Base-by-base conservation (phyloP, 2,797 vertebrate genomes). In the Eulemur mongoz region DNA sequence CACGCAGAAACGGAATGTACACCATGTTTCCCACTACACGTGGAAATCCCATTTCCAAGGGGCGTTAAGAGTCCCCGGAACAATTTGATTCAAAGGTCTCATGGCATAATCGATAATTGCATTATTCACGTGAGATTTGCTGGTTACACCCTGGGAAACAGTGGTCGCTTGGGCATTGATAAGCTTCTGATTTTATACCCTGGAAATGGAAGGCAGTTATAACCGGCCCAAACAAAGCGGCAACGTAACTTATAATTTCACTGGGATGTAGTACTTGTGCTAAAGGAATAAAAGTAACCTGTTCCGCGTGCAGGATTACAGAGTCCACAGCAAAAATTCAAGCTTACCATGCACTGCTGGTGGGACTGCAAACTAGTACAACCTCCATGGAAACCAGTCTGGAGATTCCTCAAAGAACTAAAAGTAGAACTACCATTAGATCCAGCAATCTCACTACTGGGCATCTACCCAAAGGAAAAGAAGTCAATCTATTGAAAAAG, bases 51-150 rank as follows among this genome's bases (percentile, higher is more conserved):
- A 91, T 97, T 96, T 96, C 52, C 93, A 96, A 43, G 48, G 96
- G 96, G 91, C 91, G 97, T 97, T 87, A 98, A 83, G 98, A 97
- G 7, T 96, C 97, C 91, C 89, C 96, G 89, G 61, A 98, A 91
- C 35, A 92, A 96, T 98, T 98, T 98, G 79, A 97, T 93, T 91
- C 95, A 89, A 94, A 93, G 65, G 61, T 80, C 97, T 96, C 96
- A 98, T 98, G 52, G 63, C 30, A 98, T 98, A 98, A 98, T 97
- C 93, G 97, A 98, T 97, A 97, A 95, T 97, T 98, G 97, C 97
- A 96, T 98, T 98, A 98, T 99, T 98, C 98, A 98, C 97, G 91
- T 96, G 97, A 94, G 96, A 98, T 98, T 97, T 96, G 40, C 94
- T 90, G 96, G 96, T 97, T 97, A 98, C 90, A 91, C 73, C 98